Evolutionary conservation across 2,888 invertebrate species (phyloP), one percentile per base, ranked within the genome.

Genomic region (Tachina fera): DNA sequence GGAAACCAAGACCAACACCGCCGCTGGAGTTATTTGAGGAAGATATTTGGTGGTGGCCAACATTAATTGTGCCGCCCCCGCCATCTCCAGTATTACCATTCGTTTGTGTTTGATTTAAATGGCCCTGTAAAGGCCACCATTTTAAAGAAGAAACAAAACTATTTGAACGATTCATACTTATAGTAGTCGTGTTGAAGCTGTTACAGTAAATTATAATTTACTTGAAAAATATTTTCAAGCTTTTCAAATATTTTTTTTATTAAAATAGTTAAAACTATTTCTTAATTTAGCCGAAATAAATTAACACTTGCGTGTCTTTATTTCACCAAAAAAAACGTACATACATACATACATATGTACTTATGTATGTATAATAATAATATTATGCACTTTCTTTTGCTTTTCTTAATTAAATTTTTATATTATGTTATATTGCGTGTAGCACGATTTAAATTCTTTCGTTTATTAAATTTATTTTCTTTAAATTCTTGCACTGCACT

Each of bases 141-240:
- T 92, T 93, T 16, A 92, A 87, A 53, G 92, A 90, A 88, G 89
- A 92, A 39, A 92, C 92, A 89, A 93, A 92, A 89, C 92, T 92
- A 88, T 91, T 92, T 71, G 92, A 92, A 86, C 92, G 92, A 90
- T 91, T 92, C 91, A 92, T 91, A 49, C 86, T 84, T 89, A 83
- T 83, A 77, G 87, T 63, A 43, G 85, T 86, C 80, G 51, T 84
- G 63, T 67, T 72, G 58, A 63, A 8, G 22, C 16, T 56, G n/a
- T 56, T 45, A 19, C 31, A 31, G 6, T 13, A 51, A 45, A 41
- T 51, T 49, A 9, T 19, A 45, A n/a, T 45, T 43, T 61, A 63
- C 61, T 80, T 75, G 13, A 49, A 45, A 60, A 11, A 39, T 58
- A 51, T 67, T 70, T 67, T 74, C 39, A 65, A 43, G 14, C 39